Conservation (phyloP, 2,113 vertebrate species). For the Antechinus stuartii region DNA sequence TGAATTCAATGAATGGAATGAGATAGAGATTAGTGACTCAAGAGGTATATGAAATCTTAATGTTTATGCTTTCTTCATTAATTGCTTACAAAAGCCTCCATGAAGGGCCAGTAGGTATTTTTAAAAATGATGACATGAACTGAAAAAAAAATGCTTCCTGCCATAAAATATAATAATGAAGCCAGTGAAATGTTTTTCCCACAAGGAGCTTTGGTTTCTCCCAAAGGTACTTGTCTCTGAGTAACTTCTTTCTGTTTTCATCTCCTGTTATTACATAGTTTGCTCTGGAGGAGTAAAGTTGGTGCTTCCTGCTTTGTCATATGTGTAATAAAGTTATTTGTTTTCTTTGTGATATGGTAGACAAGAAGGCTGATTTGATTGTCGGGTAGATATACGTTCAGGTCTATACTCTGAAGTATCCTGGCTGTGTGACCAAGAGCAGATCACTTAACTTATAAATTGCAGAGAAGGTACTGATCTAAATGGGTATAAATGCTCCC, state of each 20-base stretch:
- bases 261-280: constrained; percentile 18
- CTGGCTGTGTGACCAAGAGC: not conserved
- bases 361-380: not conserved
- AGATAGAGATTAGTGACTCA: not conserved
- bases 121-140: constrained; percentile 55
- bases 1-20: constrained; percentile 3
- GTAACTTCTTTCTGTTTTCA: constrained; percentile 52
- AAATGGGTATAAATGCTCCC: not conserved
- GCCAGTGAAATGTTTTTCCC: constrained; percentile 50
- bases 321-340: not conserved
- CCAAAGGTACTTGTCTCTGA: constrained; percentile 53
- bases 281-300: not conserved
- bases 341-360: not conserved
- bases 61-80: constrained; percentile 55
- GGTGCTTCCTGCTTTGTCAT: not conserved
- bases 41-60: not conserved
- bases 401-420: not conserved
- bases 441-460: not conserved
- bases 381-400: not conserved
- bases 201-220: constrained; percentile 43
- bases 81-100: constrained; percentile 23
- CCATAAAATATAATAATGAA: constrained; percentile 59
- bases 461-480: not conserved
- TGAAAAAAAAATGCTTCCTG: constrained; percentile 53
- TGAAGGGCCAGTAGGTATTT: constrained; percentile 22